Conservation (phyloP, 2,888 invertebrate species). For the Pantelozetes paolii region DNA sequence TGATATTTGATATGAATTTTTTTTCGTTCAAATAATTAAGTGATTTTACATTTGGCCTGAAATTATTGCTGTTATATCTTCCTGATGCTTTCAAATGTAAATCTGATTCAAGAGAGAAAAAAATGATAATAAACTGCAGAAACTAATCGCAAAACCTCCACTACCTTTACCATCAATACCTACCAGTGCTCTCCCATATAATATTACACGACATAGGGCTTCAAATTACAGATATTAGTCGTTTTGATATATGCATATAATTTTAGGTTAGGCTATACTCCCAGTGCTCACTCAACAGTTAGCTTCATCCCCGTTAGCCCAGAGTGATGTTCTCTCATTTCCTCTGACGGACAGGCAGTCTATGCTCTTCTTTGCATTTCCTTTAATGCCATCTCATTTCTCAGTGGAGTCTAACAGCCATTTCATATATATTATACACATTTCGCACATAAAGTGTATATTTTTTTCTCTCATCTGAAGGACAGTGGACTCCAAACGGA, state of each 20-base stretch:
- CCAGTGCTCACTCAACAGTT: neutral
- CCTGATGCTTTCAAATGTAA: too few relatives aligned
- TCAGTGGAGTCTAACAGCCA: neutral
- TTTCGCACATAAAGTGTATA: neutral
- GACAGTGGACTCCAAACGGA: neutral
- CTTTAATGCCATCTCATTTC: neutral
- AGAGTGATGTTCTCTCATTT: neutral
- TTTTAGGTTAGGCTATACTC: neutral
- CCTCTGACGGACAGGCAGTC: neutral
- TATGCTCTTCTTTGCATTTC: neutral
- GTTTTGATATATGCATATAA: slow-evolving; percentile 1
- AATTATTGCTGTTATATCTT: too few relatives aligned
- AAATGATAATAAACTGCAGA: too few relatives aligned
- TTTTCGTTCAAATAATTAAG: too few relatives aligned
- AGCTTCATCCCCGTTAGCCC: neutral
- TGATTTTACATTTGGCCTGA: too few relatives aligned
- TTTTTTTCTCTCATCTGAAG: too few relatives aligned
- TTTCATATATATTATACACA: neutral
- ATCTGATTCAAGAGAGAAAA: too few relatives aligned
- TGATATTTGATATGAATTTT: too few relatives aligned
- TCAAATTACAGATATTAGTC: neutral
- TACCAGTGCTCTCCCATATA: too few relatives aligned
- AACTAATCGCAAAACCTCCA: too few relatives aligned
- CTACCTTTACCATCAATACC: too few relatives aligned
- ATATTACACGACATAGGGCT: neutral